phyloP scores from a whole-genome alignment of 2,797 vertebrate genomes.

The Scolopax rusticola region DNA sequence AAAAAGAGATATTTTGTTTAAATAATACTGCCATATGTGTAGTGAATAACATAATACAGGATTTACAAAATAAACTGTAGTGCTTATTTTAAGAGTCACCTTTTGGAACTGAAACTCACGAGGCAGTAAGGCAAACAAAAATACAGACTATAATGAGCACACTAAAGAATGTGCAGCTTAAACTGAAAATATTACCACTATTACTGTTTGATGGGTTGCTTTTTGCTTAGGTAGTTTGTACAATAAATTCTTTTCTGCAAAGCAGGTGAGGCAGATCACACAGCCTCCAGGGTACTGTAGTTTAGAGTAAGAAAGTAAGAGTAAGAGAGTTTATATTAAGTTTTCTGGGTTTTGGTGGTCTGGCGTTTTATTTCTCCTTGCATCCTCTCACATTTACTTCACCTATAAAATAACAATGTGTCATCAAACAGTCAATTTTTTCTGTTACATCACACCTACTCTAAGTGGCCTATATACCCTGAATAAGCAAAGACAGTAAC shows the following conservation, averaged over 20 bases:
- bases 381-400: neutral
- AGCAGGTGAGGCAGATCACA: neutral
- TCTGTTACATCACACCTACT: neutral
- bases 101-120: neutral
- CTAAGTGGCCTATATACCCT: neutral
- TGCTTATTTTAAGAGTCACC: neutral
- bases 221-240: neutral
- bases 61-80: neutral
- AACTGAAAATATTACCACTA: neutral
- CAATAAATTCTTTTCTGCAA: neutral
- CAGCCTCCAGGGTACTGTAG: neutral
- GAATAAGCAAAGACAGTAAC: neutral
- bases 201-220: neutral
- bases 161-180: neutral
- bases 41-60: neutral
- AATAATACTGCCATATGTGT: neutral
- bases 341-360: neutral
- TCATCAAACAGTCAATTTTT: neutral
- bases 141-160: neutral
- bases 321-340: neutral
- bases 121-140: neutral
- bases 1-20: neutral
- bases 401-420: neutral
- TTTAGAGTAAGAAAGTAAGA: neutral
- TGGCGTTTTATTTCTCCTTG: neutral